Evolutionary conservation across 2,797 vertebrate genomes (phyloP), one percentile per base, ranked within the genome.

Genomic region (Podarcis siculus): DNA sequence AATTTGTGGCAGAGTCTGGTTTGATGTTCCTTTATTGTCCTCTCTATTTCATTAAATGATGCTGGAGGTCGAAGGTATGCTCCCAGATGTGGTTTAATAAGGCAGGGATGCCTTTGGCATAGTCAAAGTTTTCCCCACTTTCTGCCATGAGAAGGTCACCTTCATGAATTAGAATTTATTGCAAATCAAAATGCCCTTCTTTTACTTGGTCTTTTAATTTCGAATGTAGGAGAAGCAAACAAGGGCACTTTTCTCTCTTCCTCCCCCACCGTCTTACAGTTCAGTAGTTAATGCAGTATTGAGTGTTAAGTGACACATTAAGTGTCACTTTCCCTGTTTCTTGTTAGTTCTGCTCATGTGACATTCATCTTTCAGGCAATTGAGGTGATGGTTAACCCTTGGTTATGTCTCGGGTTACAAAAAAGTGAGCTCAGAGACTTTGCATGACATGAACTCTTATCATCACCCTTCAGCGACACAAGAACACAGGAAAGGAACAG

Each of bases 371-470:
- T 17, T 83, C 77, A 89, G 82, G 86, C 89, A 88, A n/a, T 66
- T 89, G 73, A 71, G 71, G 35, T 77, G 69, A 77, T 82, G 67
- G 42, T 58, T 77, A 58, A 91, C 79, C 42, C 77, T 83, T 79
- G 79, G 45, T 76, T 87, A 25, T 39, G 69, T 92, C 90, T 95
- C 81, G 5, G 1, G 0, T 94, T 94, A 42, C 86, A 86, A 67
- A 88, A 83, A 71, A 90, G 35, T 66, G 80, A 89, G 55, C 72
- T 89, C 82, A 87, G 91, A 92, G 85, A 42, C 89, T 90, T 79
- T 75, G 49, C 2, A 0, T 66, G 88, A 80, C 39, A 64, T 5
- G 64, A 4, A 32, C 67, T 81, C 83, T 55, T 95, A 89, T 92
- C 89, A 86, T 92, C 89, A 90, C 83, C 35, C 35, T 90, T 49